These are phyloP conservation scores for Leontopithecus rosalia DNA, from an alignment of 2,797 vertebrate species.

Conservation along the genomic window DNA sequence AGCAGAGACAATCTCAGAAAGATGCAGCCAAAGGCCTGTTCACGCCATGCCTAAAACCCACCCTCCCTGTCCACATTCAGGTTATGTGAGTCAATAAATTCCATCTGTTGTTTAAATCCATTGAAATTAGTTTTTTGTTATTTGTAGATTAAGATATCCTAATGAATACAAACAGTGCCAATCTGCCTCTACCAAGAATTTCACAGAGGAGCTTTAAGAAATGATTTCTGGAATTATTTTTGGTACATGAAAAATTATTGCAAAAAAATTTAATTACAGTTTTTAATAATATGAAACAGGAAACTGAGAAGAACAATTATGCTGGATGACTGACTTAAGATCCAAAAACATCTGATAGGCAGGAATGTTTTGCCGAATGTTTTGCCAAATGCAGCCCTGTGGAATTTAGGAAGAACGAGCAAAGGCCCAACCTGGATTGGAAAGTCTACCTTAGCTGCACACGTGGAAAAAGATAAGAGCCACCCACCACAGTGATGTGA, in stretches of 20 bases:
- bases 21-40: neutral
- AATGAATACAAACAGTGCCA: neutral
- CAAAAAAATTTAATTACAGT: conserved; percentile 35
- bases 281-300: conserved; percentile 32
- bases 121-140: conserved; percentile 8
- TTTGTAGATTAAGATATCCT: neutral
- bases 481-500: neutral
- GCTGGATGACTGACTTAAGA: conserved; percentile 34
- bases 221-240: conserved; percentile 49
- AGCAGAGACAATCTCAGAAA: neutral
- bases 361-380: conserved; percentile 5
- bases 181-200: conserved; percentile 42
- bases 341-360: conserved; percentile 35
- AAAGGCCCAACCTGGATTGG: neutral
- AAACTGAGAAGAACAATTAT: conserved; percentile 40
- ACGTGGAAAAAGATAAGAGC: neutral
- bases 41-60: neutral
- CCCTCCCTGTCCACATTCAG: neutral
- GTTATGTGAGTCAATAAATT: neutral
- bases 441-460: neutral
- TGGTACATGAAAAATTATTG: conserved; percentile 40
- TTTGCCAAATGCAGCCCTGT: neutral
- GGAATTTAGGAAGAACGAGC: conserved; percentile 23
- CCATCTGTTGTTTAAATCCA: neutral
- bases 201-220: conserved; percentile 20